phyloP scores from a whole-genome alignment of 2,888 invertebrate genomes.

The Oscheius sp. region DNA sequence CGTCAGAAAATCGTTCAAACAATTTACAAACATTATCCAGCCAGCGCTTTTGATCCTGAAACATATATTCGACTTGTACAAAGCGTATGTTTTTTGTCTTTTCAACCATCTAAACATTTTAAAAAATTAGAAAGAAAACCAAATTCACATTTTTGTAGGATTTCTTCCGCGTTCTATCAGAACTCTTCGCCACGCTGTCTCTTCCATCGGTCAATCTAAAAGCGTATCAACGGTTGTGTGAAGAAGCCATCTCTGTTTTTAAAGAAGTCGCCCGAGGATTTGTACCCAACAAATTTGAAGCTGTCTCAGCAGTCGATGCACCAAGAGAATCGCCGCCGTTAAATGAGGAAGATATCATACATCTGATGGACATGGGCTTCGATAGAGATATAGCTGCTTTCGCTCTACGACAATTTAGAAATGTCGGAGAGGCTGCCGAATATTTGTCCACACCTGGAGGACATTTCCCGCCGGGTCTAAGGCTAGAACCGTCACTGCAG shows the following conservation, averaged over 20 bases:
- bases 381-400: constrained; percentile 44
- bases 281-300: neutral
- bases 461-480: neutral
- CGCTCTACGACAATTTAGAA: constrained; percentile 38
- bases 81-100: constrained; percentile 18
- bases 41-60: constrained; percentile 32
- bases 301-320: neutral
- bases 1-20: constrained; percentile 26
- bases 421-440: constrained; percentile 41
- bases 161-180: constrained; percentile 33
- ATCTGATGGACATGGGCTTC: constrained; percentile 61
- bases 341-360: constrained; percentile 7
- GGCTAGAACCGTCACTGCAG: neutral
- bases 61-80: constrained; percentile 40
- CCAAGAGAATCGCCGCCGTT: neutral
- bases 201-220: constrained; percentile 35
- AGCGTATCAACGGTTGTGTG: constrained; percentile 38
- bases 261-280: constrained; percentile 39
- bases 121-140: no score
- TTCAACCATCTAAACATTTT: no score
- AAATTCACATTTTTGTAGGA: no score
- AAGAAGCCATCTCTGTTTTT: constrained; percentile 45
- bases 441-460: constrained; percentile 21
- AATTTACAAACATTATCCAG: neutral
- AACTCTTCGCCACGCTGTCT: constrained; percentile 31